Evolutionary conservation across 2,113 vertebrate genomes (phyloP).

Genomic region (Lota lota): DNA sequence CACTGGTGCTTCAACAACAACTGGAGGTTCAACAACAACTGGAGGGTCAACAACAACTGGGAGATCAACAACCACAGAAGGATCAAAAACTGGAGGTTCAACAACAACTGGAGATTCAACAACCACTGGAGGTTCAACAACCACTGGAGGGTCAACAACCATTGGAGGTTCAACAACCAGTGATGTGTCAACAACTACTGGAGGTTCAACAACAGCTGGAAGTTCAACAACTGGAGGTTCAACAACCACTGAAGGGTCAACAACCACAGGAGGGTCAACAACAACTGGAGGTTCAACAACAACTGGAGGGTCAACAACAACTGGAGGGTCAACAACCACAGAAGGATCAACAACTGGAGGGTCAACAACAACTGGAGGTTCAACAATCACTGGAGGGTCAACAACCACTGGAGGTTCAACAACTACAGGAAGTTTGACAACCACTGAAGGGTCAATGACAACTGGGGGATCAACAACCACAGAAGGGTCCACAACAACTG

Average conservation of each 20-base stretch:
- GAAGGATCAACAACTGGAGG: background rate
- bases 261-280: background rate
- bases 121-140: background rate
- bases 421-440: too few relatives aligned
- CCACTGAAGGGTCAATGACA: background rate
- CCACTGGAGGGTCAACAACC: background rate
- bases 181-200: too few relatives aligned
- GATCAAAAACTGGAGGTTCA: background rate
- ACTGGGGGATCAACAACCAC: background rate
- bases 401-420: background rate
- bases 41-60: background rate
- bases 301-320: background rate
- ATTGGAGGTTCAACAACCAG: background rate
- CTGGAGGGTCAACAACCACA: background rate
- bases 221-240: background rate
- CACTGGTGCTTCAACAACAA: conserved; percentile 4
- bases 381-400: background rate
- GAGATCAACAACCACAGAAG: background rate
- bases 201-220: background rate
- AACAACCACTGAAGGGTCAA: background rate
- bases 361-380: background rate
- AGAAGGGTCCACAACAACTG: background rate
- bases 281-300: background rate
- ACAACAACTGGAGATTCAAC: background rate
- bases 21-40: background rate